These are phyloP conservation scores for Amiota communis DNA, from an alignment of 2,888 invertebrate genomes.

Conservation along the genomic window DNA sequence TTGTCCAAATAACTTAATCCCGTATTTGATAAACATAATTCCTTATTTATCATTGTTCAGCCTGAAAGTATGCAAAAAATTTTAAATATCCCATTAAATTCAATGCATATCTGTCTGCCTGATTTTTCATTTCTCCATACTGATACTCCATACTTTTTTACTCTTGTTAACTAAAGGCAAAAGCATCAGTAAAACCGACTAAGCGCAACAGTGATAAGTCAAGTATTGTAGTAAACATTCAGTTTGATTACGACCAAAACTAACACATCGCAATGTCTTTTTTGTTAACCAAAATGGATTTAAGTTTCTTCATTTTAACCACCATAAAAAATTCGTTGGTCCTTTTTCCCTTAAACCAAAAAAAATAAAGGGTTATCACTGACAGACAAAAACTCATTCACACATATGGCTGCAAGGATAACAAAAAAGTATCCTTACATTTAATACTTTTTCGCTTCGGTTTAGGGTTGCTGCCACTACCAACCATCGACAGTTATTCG, in stretches of 20 bases:
- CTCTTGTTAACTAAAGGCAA: background rate
- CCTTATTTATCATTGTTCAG: too few relatives aligned
- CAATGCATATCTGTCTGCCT: too few relatives aligned
- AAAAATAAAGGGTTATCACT: slow-evolving; percentile 22
- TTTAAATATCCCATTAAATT: too few relatives aligned
- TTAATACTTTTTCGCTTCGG: slow-evolving; percentile 10
- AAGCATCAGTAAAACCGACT: background rate
- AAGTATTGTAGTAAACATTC: slow-evolving; percentile 2
- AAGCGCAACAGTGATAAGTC: background rate
- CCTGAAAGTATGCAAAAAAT: too few relatives aligned
- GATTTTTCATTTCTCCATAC: background rate
- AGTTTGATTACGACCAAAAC: background rate
- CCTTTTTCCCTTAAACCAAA: background rate
- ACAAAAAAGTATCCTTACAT: background rate
- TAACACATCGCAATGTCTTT: background rate
- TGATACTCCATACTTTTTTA: background rate
- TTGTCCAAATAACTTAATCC: too few relatives aligned
- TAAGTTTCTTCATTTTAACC: slow-evolving; percentile 15
- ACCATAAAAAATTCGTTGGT: background rate
- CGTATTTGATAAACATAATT: too few relatives aligned
- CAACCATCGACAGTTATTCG: slow-evolving; percentile 60
- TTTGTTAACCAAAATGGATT: slow-evolving; percentile 22
- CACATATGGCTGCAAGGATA: background rate
- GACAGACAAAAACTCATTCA: slow-evolving; percentile 1
- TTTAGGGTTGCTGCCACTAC: background rate